phyloP scores from a whole-genome alignment of 1,140 invertebrate species.

The Conus ventricosus region DNA sequence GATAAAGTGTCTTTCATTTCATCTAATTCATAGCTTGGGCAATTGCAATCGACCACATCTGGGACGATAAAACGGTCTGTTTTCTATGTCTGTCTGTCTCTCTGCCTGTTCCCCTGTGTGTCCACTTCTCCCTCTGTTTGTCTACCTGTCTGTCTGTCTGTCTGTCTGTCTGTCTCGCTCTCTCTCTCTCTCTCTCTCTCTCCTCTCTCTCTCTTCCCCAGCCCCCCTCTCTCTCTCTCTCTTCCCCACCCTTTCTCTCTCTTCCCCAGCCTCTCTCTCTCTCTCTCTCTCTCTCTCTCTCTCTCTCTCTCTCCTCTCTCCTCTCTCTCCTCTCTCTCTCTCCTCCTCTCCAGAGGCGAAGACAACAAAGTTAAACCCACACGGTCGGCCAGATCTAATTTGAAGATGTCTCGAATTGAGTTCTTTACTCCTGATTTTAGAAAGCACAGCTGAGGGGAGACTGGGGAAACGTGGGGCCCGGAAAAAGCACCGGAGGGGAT shows the following conservation, averaged over 20 bases:
- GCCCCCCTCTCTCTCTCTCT: not conserved
- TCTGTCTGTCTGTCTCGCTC: constrained; percentile 59
- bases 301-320: not conserved
- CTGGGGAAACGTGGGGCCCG: not conserved
- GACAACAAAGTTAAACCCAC: too few relatives aligned
- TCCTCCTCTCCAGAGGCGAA: not conserved
- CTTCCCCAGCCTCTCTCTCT: constrained; percentile 18
- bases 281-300: constrained; percentile 17
- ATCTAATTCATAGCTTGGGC: not conserved
- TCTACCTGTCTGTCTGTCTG: constrained; percentile 32
- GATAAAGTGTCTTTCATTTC: not conserved
- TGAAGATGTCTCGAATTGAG: constrained; percentile 65
- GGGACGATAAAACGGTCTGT: not conserved
- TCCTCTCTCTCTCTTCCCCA: constrained; percentile 16
- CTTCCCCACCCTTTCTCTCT: constrained; percentile 5
- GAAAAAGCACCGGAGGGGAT: not conserved
- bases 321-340: not conserved
- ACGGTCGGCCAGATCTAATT: not conserved
- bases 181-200: not conserved
- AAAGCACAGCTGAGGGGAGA: not conserved
- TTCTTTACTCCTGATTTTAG: not conserved
- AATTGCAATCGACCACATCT: not conserved
- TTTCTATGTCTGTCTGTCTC: not conserved
- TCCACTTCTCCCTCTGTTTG: constrained; percentile 1
- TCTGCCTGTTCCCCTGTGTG: not conserved